phyloP scores from a whole-genome alignment of 2,888 invertebrate genomes.

The Sinotaia quadrata region DNA sequence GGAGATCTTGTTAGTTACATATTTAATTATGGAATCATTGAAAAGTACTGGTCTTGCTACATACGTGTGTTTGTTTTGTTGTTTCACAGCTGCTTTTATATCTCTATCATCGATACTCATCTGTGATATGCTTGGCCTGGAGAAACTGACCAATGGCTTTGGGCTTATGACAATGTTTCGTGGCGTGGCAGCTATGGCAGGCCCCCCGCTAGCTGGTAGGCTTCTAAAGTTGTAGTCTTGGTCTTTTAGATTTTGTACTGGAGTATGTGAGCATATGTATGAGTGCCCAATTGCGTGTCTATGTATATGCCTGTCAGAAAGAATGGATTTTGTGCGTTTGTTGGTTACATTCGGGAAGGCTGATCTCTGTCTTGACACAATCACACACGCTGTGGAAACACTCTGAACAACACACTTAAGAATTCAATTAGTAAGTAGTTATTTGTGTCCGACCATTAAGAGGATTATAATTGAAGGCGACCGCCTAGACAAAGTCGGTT shows the following conservation, averaged over 20 bases:
- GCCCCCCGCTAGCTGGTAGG: conserved; percentile 86
- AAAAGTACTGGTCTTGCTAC: neutral
- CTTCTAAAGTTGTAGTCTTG: neutral
- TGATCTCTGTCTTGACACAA: too few species aligned
- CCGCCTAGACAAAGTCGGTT: too few species aligned
- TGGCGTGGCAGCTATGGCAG: conserved; percentile 91
- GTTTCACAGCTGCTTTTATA: conserved; percentile 89
- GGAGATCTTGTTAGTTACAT: too few species aligned
- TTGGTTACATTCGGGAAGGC: too few species aligned
- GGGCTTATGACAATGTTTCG: conserved; percentile 95
- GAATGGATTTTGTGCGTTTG: neutral
- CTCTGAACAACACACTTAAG: too few species aligned
- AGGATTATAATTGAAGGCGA: too few species aligned
- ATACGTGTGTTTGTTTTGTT: neutral
- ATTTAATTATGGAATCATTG: too few species aligned
- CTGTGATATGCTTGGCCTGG: conserved; percentile 94
- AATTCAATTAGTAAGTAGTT: too few species aligned
- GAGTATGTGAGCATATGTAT: neutral
- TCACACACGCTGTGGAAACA: too few species aligned
- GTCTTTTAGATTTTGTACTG: neutral
- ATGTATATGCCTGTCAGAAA: neutral
- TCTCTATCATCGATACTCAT: conserved; percentile 98
- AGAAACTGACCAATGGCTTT: conserved; percentile 96
- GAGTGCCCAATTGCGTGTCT: neutral
- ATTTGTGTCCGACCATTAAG: too few species aligned